These are phyloP conservation scores for Copsychus sechellarum DNA, from an alignment of 2,113 vertebrate species.

Conservation along the genomic window DNA sequence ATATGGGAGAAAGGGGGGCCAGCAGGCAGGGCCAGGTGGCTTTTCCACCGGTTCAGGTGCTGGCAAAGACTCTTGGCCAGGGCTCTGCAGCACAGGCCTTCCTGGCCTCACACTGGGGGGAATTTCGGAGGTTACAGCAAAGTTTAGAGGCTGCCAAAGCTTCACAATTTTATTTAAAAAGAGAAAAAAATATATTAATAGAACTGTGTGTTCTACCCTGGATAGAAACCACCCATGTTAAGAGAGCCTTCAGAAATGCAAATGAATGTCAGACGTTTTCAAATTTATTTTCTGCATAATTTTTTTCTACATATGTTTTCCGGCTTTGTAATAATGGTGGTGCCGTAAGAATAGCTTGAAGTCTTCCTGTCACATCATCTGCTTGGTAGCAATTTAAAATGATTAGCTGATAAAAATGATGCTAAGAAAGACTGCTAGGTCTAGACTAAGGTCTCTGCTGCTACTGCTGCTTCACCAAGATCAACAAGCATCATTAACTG, in stretches of 20 bases:
- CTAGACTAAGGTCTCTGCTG: background rate
- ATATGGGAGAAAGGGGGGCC: background rate
- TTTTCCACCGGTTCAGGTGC: fast-evolving
- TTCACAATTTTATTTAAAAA: background rate
- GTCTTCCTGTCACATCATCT: background rate
- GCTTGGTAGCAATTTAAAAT: background rate
- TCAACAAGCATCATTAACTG: background rate
- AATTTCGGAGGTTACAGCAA: background rate
- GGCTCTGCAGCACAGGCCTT: background rate
- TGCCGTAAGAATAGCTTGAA: background rate
- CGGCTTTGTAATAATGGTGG: background rate
- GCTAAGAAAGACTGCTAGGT: background rate
- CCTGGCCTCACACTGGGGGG: background rate
- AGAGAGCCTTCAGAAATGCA: slow-evolving; percentile 16
- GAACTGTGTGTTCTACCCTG: background rate
- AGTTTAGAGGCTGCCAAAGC: background rate
- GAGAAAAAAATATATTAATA: background rate
- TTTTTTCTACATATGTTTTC: background rate
- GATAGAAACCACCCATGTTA: background rate
- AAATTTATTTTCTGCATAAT: background rate
- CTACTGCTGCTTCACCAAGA: background rate
- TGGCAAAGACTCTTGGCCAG: background rate
- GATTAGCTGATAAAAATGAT: background rate
- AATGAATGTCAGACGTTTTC: background rate
- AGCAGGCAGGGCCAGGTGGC: background rate